Evolutionary conservation across 2,888 invertebrate genomes (phyloP), one percentile per base, ranked within the genome.

Genomic region (Scelioninae gen. 2): DNA sequence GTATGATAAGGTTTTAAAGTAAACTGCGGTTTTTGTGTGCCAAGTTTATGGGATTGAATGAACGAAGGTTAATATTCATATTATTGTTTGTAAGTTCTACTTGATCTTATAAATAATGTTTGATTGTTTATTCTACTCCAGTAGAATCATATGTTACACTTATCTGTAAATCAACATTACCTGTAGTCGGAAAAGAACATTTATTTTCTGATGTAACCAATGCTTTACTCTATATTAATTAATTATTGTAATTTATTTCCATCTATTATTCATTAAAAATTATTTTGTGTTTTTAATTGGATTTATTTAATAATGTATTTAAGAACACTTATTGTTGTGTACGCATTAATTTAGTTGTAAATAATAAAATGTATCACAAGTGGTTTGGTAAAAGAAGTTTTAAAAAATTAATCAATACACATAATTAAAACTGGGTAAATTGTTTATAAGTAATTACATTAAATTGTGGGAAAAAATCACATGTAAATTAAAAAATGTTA

Each of bases 231-330:
- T 16, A 31, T 28, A 46, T 11, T 33, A n/a, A n/a, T 19, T 45
- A 58, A 45, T 35, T 45, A 45, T 55, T 55, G 9, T 57, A 46
- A 60, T 60, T 35, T 35, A 46, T 35, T 37, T 11, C 18, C 13
- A 37, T 46, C 16, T 25, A 28, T 37, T 37, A 37, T 22, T 52
- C 35, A 37, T 52, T 52, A 52, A 33, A 18, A n/a, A 10, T 9
- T 11, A 2, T 1, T 5, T 5, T 22, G n/a, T 22, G 11, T 50
- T 3, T 33, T 7, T 50, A 50, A 50, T 50, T 50, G 33, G 31
- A 50, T n/a, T 33, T 11, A 6, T 18, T 50, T 18, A 50, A 33
- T 11, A 50, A 33, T 33, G 18, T 6, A 18, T 10, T 16, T 18
- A 50, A 11, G 19, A 43, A 16, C 25, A 25, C 2, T 19, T n/a